Evolutionary conservation across 2,113 vertebrate species (phyloP).

Genomic region (Beaufortia kweichowensis): DNA sequence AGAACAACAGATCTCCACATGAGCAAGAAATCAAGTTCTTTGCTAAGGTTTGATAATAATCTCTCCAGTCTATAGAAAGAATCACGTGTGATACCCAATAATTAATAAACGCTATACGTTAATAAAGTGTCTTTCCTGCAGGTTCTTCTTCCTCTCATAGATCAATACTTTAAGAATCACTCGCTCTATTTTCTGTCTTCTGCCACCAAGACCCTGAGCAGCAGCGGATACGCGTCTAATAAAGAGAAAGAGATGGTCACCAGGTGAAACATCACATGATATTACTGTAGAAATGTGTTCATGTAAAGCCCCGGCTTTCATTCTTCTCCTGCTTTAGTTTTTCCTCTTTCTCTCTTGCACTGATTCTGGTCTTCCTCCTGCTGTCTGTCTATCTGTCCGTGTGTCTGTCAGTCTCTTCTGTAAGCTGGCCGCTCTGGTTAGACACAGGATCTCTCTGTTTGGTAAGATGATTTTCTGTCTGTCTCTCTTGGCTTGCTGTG

Average conservation of each 20-base stretch:
- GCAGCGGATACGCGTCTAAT: constrained; percentile 95
- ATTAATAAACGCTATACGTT: too few species aligned
- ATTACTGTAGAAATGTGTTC: too few species aligned
- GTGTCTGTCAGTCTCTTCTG: constrained; percentile 86
- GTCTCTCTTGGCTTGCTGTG: neutral
- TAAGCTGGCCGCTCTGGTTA: constrained; percentile 99
- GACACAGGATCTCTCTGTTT: constrained; percentile 99
- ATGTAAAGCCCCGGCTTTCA: too few species aligned
- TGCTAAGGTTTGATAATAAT: constrained; percentile 85
- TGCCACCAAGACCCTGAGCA: constrained; percentile 89
- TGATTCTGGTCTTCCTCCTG: too few species aligned
- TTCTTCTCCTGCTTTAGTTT: constrained; percentile 47
- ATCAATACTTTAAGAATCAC: constrained; percentile 99
- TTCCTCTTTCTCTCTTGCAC: neutral
- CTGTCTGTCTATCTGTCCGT: neutral
- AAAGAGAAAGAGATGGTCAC: constrained; percentile 99
- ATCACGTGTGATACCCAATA: too few species aligned
- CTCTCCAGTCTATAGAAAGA: too few species aligned
- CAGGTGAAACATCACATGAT: constrained; percentile 73
- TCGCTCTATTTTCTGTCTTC: constrained; percentile 96
- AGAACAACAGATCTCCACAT: constrained; percentile 92
- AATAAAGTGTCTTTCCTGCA: constrained; percentile 68
- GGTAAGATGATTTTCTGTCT: constrained; percentile 77
- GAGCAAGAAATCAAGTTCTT: constrained; percentile 99
- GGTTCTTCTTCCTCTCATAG: constrained; percentile 96